Conservation (phyloP, 2,113 vertebrate genomes). For the Calcarius ornatus region DNA sequence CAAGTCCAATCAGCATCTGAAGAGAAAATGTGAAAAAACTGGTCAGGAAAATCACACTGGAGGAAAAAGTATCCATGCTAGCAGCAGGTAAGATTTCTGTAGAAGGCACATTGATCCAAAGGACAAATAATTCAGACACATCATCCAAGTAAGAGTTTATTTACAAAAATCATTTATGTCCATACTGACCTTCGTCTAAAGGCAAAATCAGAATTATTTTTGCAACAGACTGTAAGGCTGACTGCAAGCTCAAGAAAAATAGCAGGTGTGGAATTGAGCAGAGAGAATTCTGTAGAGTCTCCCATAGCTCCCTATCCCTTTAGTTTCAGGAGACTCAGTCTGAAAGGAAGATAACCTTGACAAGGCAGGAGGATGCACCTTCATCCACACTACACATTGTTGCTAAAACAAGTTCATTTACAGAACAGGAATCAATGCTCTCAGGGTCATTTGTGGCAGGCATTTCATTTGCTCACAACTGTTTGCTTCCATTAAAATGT, state of each 20-base stretch:
- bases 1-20: slow-evolving; percentile 96
- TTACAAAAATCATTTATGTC: background rate
- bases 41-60: background rate
- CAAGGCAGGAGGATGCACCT: background rate
- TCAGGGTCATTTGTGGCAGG: background rate
- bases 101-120: background rate
- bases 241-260: background rate
- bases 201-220: background rate
- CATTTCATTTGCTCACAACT: background rate
- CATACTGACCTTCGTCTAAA: background rate
- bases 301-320: background rate
- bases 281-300: background rate
- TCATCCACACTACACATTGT: background rate
- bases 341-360: background rate
- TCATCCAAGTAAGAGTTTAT: background rate
- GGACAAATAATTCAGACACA: background rate
- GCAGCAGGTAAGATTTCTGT: background rate
- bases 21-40: background rate
- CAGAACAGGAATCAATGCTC: background rate
- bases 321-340: background rate
- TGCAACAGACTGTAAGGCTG: background rate
- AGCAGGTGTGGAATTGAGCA: background rate
- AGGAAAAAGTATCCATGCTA: background rate
- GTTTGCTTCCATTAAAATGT: background rate
- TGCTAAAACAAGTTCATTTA: background rate